These are phyloP conservation scores for Botia kubotai DNA, from an alignment of 2,797 vertebrate species.

Conservation along the genomic window DNA sequence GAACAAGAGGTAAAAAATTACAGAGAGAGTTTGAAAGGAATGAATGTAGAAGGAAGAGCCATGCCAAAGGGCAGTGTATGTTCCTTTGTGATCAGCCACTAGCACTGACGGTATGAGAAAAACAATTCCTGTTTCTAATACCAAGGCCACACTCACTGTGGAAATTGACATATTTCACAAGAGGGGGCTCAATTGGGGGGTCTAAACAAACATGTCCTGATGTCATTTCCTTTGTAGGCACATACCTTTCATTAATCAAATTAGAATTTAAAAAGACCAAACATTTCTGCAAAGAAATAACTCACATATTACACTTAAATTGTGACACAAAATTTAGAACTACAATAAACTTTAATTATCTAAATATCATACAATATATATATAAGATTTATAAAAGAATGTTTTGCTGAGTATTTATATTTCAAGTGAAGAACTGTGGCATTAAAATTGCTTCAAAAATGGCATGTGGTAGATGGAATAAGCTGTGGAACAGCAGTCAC, in stretches of 20 bases:
- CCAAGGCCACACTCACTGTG: constrained; percentile 9
- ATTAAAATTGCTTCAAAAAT: no score
- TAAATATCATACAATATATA: no score
- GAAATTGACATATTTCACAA: constrained; percentile 30
- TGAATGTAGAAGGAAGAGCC: constrained; percentile 66
- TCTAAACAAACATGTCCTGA: neutral
- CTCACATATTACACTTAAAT: no score
- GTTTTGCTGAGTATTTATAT: neutral
- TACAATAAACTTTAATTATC: no score
- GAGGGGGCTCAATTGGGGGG: neutral
- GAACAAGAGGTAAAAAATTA: constrained; percentile 59
- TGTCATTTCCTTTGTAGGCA: neutral
- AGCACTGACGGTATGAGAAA: constrained; percentile 54
- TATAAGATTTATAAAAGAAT: neutral
- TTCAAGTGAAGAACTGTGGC: no score
- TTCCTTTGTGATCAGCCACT: constrained; percentile 68
- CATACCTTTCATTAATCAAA: no score
- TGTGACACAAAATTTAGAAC: no score
- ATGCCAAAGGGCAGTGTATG: constrained; percentile 72
- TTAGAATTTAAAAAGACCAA: no score
- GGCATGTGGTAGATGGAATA: constrained; percentile 3
- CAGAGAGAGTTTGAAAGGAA: constrained; percentile 38
- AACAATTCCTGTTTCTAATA: constrained; percentile 67
- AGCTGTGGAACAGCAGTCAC: constrained; percentile 48
- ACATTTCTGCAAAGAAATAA: no score